Conservation (phyloP, 1,140 invertebrate genomes). For the Sycophila sp. region DNA sequence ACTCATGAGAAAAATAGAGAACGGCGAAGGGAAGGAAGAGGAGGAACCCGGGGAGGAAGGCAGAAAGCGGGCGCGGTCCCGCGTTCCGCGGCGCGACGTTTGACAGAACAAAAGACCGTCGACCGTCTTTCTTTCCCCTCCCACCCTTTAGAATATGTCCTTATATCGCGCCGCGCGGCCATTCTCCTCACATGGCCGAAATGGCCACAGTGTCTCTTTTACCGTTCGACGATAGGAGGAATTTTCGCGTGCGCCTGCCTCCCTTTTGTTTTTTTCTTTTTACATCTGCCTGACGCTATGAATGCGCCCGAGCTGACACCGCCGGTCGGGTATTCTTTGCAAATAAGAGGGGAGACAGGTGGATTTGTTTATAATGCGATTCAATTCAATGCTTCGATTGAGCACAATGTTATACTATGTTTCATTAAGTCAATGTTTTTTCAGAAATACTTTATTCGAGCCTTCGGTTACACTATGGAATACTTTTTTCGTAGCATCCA, state of each 20-base stretch:
- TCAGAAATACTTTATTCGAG: too few relatives aligned
- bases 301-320: background rate
- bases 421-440: too few relatives aligned
- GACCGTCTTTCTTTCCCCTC: slow-evolving; percentile 45
- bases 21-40: background rate
- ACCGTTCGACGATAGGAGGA: background rate
- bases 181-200: slow-evolving; percentile 4
- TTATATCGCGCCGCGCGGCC: background rate
- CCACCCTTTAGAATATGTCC: background rate
- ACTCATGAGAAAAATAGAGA: background rate
- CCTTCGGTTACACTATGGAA: too few relatives aligned
- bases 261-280: too few relatives aligned
- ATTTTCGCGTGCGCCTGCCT: too few relatives aligned
- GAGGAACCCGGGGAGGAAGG: slow-evolving; percentile 5
- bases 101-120: slow-evolving; percentile 66
- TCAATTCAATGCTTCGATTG: too few relatives aligned
- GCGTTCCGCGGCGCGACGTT: slow-evolving; percentile 58
- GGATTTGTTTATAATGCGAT: background rate
- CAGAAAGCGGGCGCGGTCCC: slow-evolving; percentile 44
- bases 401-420: too few relatives aligned
- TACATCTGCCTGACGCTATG: too few relatives aligned
- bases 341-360: background rate
- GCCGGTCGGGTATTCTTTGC: slow-evolving; percentile 13
- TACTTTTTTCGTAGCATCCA: too few relatives aligned
- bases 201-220: slow-evolving; percentile 22